Conservation (phyloP, 1,140 invertebrate genomes). For the Heliconius melpomene region DNA sequence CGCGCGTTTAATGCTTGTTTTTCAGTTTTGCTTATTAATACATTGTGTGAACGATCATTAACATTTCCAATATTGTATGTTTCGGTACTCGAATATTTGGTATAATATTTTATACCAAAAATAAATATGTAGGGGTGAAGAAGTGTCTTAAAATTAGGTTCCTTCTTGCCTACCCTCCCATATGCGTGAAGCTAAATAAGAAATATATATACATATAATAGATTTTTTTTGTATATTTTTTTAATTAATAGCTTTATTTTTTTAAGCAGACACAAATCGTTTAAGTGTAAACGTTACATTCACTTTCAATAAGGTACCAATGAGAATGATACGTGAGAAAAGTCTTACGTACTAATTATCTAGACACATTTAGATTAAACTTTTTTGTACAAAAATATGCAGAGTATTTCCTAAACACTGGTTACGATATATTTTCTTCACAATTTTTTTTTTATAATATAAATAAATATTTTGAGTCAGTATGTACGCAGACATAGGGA, state of each 20-base stretch:
- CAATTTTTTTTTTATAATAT: conserved; percentile 38
- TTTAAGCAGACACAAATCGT: neutral
- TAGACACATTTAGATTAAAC: conserved; percentile 55
- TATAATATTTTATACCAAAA: neutral
- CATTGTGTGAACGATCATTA: too few relatives aligned
- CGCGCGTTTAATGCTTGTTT: neutral
- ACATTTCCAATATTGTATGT: too few relatives aligned
- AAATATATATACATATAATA: too few relatives aligned
- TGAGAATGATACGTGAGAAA: conserved; percentile 58
- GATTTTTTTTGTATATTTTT: too few relatives aligned
- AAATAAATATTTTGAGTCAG: conserved; percentile 47
- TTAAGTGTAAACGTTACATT: conserved; percentile 32
- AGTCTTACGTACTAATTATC: conserved; percentile 47
- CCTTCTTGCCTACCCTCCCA: too few relatives aligned
- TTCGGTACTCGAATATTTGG: neutral
- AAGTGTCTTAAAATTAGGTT: too few relatives aligned
- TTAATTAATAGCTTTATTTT: too few relatives aligned
- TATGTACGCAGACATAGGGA: conserved; percentile 48
- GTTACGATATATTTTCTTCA: conserved; percentile 53
- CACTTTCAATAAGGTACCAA: conserved; percentile 60
- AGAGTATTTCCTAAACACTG: conserved; percentile 66
- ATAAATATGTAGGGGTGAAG: neutral
- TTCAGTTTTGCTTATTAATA: neutral
- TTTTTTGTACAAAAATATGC: conserved; percentile 76
- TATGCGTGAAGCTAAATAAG: too few relatives aligned